Base-by-base conservation (phyloP, 2,797 vertebrate species). In the Mionectes olivaceus region DNA sequence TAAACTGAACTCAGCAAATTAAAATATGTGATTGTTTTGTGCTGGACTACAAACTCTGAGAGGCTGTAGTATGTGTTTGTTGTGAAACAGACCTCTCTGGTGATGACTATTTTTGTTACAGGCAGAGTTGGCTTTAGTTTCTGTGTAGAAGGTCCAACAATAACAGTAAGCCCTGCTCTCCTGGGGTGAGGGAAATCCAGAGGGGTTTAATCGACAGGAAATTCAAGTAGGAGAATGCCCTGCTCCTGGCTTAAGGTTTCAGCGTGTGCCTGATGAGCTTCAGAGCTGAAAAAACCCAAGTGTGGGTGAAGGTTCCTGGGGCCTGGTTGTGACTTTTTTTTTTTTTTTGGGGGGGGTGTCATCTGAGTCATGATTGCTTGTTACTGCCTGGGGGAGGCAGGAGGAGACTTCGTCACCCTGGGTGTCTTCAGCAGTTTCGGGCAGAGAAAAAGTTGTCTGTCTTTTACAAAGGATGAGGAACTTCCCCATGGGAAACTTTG, bases 61-160 rank as follows among this genome's bases (percentile, higher is more conserved):
- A 79, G 81, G 89, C 75, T 92, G 68, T 83, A 93, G 71, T 92
- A 46, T 77, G 33, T 87, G 67, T 94, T 94, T 95, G 82, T 93
- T 92, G 89, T 93, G 91, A 95, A 95, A 92, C 0, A 2, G 32
- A 63, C 92, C 84, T 91, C 89, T 94, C 79, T 92, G 57, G 74
- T 85, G 69, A 87, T 89, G 92, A 87, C 95, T 95, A 91, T 93
- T 96, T 96, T 94, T 95, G 84, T 94, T 93, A 92, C 50, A 94
- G 89, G 44, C 91, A 89, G 69, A 87, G 89, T 92, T 97, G 95
- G 93, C 94, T 89, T 94, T 91, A 78, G 87, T 88, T 91, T 95
- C 89, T 93, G 65, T 85, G 76, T 87, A 83, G 76, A 85, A 91
- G 61, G 55, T 96, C 94, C 94, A 95, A 93, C 69, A 92, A 93